phyloP scores from a whole-genome alignment of 2,888 invertebrate genomes.

The Scaptomyza polygonia region DNA sequence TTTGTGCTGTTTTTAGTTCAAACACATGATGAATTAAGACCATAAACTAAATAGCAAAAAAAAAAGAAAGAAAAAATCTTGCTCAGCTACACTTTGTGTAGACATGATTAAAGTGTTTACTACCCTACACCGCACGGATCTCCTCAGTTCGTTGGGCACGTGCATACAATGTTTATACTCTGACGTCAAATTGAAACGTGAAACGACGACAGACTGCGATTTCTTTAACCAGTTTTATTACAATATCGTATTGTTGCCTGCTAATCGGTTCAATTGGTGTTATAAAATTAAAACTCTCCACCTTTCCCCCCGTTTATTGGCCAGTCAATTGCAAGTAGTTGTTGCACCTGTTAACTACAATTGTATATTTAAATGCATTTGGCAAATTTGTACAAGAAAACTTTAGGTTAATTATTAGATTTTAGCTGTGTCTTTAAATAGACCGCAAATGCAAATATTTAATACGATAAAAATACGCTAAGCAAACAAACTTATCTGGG shows the following conservation, averaged over 20 bases:
- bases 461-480: slow-evolving; percentile 37
- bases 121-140: background rate
- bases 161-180: slow-evolving; percentile 8
- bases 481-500: slow-evolving; percentile 36
- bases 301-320: background rate
- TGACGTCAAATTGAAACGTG: slow-evolving; percentile 54
- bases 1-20: slow-evolving; percentile 26
- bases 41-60: no score
- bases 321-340: slow-evolving; percentile 2
- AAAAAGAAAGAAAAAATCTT: slow-evolving; percentile 8
- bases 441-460: slow-evolving; percentile 36
- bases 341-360: slow-evolving; percentile 15
- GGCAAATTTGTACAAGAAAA: slow-evolving; percentile 3
- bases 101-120: slow-evolving; percentile 7
- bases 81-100: slow-evolving; percentile 16
- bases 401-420: background rate
- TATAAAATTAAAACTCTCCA: slow-evolving; percentile 26
- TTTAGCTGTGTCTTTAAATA: slow-evolving; percentile 36
- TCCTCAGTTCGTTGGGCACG: slow-evolving; percentile 12
- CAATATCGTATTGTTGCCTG: slow-evolving; percentile 14
- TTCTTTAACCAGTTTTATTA: slow-evolving; percentile 46
- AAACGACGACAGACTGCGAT: slow-evolving; percentile 26
- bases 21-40: slow-evolving; percentile 7
- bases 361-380: no score
- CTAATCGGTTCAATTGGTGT: slow-evolving; percentile 55